Evolutionary conservation across 1,140 invertebrate genomes (phyloP).

Genomic region (Adelges cooleyi): DNA sequence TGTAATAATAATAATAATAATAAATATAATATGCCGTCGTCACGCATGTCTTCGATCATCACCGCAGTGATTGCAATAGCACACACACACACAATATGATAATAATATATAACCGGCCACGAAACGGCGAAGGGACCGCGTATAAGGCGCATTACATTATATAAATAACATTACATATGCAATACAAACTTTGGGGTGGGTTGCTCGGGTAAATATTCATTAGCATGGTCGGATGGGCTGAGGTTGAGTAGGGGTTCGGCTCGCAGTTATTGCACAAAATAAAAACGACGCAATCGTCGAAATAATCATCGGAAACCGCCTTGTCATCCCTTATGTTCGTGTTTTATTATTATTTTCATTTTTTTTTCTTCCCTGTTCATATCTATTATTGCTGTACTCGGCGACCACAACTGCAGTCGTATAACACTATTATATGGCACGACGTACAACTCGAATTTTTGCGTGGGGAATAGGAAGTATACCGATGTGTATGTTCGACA

Average conservation of each 20-base stretch:
- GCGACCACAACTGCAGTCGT: neutral
- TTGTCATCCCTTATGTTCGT: conserved; percentile 26
- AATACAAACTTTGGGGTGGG: conserved; percentile 15
- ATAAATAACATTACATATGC: conserved; percentile 28
- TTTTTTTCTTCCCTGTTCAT: conserved; percentile 11
- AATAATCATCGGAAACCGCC: conserved; percentile 28
- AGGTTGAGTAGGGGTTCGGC: neutral
- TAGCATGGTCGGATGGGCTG: conserved; percentile 1
- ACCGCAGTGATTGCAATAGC: no score
- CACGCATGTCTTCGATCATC: no score
- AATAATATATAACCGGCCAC: no score
- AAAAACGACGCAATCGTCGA: conserved; percentile 18
- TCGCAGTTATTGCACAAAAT: conserved; percentile 25
- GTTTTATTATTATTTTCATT: neutral
- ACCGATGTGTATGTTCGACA: no score
- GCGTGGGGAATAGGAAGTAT: no score
- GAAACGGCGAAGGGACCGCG: neutral
- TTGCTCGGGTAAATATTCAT: conserved; percentile 26
- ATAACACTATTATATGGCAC: no score
- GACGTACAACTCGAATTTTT: no score
- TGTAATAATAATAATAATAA: no score
- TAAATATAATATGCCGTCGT: no score
- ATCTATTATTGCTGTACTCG: neutral
- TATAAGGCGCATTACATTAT: conserved; percentile 16
- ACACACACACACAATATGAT: no score